Base-by-base conservation (phyloP, 2,888 invertebrate genomes). In the Andrena minutula region DNA sequence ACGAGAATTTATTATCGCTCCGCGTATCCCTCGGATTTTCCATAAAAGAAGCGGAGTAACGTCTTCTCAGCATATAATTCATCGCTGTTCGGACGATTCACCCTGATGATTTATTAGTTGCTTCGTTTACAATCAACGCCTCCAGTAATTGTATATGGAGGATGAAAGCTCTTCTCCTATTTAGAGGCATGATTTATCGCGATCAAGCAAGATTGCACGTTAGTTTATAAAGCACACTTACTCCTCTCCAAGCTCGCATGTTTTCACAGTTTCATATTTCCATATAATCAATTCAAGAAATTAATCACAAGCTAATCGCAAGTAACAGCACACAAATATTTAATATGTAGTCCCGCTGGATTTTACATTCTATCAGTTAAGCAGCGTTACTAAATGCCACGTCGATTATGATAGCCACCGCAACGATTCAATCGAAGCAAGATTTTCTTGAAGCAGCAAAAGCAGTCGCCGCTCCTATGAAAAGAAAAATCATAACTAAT, bases 1-100 rank as follows among this genome's bases (percentile, higher is more conserved):
- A 79, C 68, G 79, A 84, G 78, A 81, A 87, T 87, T 87, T 86
- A 87, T 87, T 83, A 71, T 71, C 79, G 30, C 74, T 23, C 56
- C 23, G 69, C 75, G 65, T 78, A 71, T 68, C 76, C 69, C 78
- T 77, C 75, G 72, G 58, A 68, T 85, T 83, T 80, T 75, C 80
- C 79, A 74, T 77, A 74, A 83, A 85, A 83, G 85, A 83, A 71
- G 60, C 60, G 53, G 73, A 81, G 41, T 70, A 72, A 69, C 72
- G 60, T 73, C 73, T 76, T 58, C 64, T 56, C 64, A 32, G 53
- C n/a, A 60, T 49, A 69, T 80, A 75, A 82, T 69, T 75, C 66
- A 76, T 76, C 76, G 69, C 32, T 51, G 47, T 28, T 47, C 32
- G 70, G 61, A 8, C 51, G 72, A 76, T 70, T 73, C 64, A 35